Base-by-base conservation (phyloP, 2,888 invertebrate species). In the Sicus ferrugineus region DNA sequence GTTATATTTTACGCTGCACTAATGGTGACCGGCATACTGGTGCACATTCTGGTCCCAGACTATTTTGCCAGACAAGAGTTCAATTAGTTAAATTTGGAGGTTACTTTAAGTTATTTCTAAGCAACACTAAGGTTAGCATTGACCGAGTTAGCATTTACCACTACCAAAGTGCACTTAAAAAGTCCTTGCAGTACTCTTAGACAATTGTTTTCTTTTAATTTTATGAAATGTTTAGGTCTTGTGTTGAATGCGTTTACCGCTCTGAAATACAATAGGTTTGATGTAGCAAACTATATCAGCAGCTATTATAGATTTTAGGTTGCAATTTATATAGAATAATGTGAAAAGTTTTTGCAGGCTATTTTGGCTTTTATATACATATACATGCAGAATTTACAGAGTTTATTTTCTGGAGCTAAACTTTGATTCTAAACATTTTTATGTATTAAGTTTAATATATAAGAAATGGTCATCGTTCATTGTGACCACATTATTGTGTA, bases 11-110 rank as follows among this genome's bases (percentile, higher is more conserved):
- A 91, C 79, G 86, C 89, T 69, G 84, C 88, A 0, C 87, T 95
- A 0, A 93, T 94, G 90, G 83, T 89, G 16, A 89, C 89, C 5
- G 92, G 92, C 0, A 89, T 94, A 59, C 84, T 92, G 0, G 91
- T 93, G 84, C 93, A 95, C 81, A 85, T 92, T 73, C 89, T 91
- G 77, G 89, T 89, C 86, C 88, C 88, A 0, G 84, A 84, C 30
- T 87, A 89, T 77, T 89, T 89, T 75, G 86, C 87, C 38, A 80
- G 78, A 50, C 78, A 81, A 73, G 81, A 81, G 69, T 82, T 76
- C 70, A 77, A 79, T 70, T 83, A 73, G 69, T 56, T 54, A 19
- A 21, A 23, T 52, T 52, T 1, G 3, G 46, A 46, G 19, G 19
- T 46, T 46, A 46, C 6, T 14, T 23, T 23, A 21, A 23, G 54